phyloP scores from a whole-genome alignment of 1,140 invertebrate species.

The Tribolium madens region DNA sequence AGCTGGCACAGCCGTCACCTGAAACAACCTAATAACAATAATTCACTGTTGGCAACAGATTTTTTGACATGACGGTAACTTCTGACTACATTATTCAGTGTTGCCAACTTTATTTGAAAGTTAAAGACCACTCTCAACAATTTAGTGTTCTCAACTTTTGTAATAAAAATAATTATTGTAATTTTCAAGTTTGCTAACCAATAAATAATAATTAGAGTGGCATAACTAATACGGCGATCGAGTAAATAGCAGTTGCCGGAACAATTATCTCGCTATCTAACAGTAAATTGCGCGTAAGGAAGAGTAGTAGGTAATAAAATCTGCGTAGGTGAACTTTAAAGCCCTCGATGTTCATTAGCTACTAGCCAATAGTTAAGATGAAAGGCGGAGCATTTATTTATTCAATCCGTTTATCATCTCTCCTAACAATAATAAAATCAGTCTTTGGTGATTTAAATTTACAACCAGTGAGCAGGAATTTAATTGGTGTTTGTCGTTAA shows the following conservation, averaged over 20 bases:
- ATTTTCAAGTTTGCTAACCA: not conserved
- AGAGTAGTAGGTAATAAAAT: conserved; percentile 18
- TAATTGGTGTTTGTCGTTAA: conserved; percentile 2
- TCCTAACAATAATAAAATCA: not conserved
- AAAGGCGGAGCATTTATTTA: conserved; percentile 32
- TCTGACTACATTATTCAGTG: too few relatives aligned
- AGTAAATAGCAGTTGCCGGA: not conserved
- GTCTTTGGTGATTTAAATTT: not conserved
- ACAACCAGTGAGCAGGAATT: not conserved
- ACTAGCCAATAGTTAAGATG: conserved; percentile 27
- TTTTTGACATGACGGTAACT: too few relatives aligned
- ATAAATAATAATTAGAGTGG: not conserved
- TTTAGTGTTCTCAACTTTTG: too few relatives aligned
- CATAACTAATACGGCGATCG: not conserved
- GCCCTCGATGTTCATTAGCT: not conserved
- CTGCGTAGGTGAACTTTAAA: conserved; percentile 5
- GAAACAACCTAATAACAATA: too few relatives aligned
- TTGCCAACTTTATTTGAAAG: too few relatives aligned
- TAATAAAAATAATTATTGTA: not conserved
- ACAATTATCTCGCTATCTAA: conserved; percentile 3
- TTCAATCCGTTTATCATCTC: conserved; percentile 11
- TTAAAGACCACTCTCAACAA: too few relatives aligned
- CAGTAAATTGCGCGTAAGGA: not conserved
- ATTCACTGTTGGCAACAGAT: too few relatives aligned
- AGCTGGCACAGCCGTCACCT: too few relatives aligned